These are phyloP conservation scores for Heliconius melpomene DNA, from an alignment of 1,140 invertebrate genomes.

Conservation along the genomic window DNA sequence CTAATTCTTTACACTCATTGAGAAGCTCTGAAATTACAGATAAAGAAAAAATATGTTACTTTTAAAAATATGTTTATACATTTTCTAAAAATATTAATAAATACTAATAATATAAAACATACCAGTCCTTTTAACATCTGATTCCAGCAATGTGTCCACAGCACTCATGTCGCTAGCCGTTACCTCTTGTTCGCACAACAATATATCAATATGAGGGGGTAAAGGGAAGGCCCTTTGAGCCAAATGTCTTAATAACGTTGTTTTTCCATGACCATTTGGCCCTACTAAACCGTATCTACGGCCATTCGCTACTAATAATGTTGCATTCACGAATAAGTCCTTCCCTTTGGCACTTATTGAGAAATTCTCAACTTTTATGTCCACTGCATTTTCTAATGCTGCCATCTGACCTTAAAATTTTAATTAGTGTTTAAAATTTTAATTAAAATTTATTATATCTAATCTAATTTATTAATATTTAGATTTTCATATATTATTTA, in stretches of 20 bases:
- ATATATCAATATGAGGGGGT: constrained; percentile 97
- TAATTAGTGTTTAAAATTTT: constrained; percentile 42
- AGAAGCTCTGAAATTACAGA: constrained; percentile 82
- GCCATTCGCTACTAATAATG: constrained; percentile 95
- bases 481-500: too few species aligned
- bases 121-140: constrained; percentile 93
- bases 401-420: constrained; percentile 85
- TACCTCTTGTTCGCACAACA: constrained; percentile 99
- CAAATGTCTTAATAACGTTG: constrained; percentile 97
- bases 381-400: constrained; percentile 95
- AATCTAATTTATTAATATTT: too few species aligned
- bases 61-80: not conserved
- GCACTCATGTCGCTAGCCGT: constrained; percentile 94
- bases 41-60: not conserved
- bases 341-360: constrained; percentile 98
- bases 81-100: not conserved
- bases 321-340: constrained; percentile 98
- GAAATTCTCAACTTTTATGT: constrained; percentile 99
- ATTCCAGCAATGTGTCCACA: constrained; percentile 95
- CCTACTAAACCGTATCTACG: constrained; percentile 98
- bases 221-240: constrained; percentile 93
- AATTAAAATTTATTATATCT: not conserved
- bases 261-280: constrained; percentile 99
- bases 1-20: constrained; percentile 91
- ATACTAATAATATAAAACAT: not conserved